Base-by-base conservation (phyloP, 2,113 vertebrate species). In the Barbus barbus region DNA sequence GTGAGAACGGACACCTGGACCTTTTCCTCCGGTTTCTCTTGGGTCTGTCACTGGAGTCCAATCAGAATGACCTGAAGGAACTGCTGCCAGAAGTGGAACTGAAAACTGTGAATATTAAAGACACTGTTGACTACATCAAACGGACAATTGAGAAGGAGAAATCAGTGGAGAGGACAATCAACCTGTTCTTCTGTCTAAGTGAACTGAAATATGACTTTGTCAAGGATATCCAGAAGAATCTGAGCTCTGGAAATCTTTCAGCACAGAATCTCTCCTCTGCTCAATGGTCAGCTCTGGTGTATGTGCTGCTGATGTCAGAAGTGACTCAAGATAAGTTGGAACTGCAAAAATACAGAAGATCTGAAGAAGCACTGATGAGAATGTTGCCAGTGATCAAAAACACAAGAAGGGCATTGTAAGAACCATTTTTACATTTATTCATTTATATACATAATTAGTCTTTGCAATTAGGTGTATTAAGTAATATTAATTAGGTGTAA, bases 11-110 rank as follows among this genome's bases (percentile, higher is more conserved):
- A 60, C 72, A 77, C 28, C 36, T 82, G 33, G 84, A 85, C 36
- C 72, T 85, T 36, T 69, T 85, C 51, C 72, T 85, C 7, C 46
- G 61, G 22, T 85, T 33, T 33, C 31, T 85, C 63, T 77, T 85
- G 72, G 84, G 84, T 24, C 53, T 85, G 5, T 81, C 84, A 31
- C 16, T 77, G 11, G 28, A 58, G 18, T 41, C 60, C 9, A 71
- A 85, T 69, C 84, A 82, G 22, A 77, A 33, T 67, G 9, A 82
- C 36, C 51, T 82, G 63, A 53, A 53, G 36, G 69, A 61, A 14
- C 53, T 81, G n/a, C 46, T 71, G 44, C 63, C 46, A 31, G 18
- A 6, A 69, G 2, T 81, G 46, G 38, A 81, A 46, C 22, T 69
- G 18, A 71, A 2, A 22, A 33, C 14, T 5, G 5, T n/a, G 22